Conservation (phyloP, 2,797 vertebrate genomes). For the Tinamus major region DNA sequence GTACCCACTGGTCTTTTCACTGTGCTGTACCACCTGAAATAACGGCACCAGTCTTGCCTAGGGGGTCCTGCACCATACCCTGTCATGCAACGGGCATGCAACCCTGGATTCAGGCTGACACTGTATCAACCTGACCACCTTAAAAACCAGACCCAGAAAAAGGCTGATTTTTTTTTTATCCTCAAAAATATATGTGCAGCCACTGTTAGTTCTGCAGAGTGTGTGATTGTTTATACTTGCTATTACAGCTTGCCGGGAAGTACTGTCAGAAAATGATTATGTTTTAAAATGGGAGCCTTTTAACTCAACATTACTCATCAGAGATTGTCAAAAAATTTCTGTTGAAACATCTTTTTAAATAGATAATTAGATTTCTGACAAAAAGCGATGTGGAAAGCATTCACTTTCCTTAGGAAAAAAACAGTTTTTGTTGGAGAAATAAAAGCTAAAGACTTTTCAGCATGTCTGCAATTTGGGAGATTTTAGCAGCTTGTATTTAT, state of each 20-base stretch:
- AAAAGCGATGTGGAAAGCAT: not conserved
- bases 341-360: constrained; percentile 29
- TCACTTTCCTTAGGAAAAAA: not conserved
- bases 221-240: not conserved
- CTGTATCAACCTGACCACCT: not conserved
- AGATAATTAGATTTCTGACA: constrained; percentile 26
- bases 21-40: rapidly evolving
- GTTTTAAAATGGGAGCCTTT: constrained; percentile 5
- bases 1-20: not conserved
- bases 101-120: not conserved
- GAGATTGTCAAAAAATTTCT: not conserved
- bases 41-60: rapidly evolving
- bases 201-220: not conserved
- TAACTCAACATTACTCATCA: not conserved
- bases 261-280: not conserved
- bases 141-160: not conserved
- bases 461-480: not conserved
- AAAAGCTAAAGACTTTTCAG: not conserved
- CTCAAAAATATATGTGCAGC: not conserved
- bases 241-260: not conserved
- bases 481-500: not conserved
- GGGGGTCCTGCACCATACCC: not conserved
- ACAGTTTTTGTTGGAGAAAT: not conserved
- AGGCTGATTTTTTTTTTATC: not conserved
- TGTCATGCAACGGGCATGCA: rapidly evolving